Base-by-base conservation (phyloP, 2,797 vertebrate species). In the Siniperca undulata region DNA sequence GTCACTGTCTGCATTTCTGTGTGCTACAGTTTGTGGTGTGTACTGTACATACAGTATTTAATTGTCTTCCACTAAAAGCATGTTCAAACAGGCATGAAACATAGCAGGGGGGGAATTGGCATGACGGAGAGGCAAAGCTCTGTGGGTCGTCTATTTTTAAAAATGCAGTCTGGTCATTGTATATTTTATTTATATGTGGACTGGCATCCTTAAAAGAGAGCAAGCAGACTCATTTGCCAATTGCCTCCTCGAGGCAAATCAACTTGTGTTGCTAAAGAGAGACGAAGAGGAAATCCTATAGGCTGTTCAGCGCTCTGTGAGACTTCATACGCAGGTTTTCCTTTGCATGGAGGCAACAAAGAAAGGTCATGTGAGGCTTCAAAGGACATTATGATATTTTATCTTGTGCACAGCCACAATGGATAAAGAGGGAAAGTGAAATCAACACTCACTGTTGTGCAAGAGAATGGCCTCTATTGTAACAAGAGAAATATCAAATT, bases 151-250 rank as follows among this genome's bases (percentile, higher is more conserved):
- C 88, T 93, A 89, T 89, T 93, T 92, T 88, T 83, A 85, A 81
- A 89, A 87, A 85, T 20, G 65, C 83, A 83, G 81, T 73, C 59
- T 82, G 90, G 90, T 90, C 85, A 89, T 80, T 82, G 76, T 85
- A 87, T 94, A 84, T 92, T 93, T 94, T 90, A 91, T 94, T 93
- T 46, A 93, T 93, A 71, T 30, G 20, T 0, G n/a, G 44, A 85
- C 82, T 87, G 74, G 70, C 70, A 78, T 86, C 44, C 22, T 70
- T 74, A 82, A 80, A 90, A 70, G 76, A 78, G 53, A 83, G 73
- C 72, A 59, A 65, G 77, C 44, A 38, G 58, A 66, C 69, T 55
- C n/a, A 38, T 62, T 80, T 0, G 46, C 38, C 74, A 84, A 78
- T 81, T 74, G 68, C 56, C 62, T 79, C 70, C 72, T 85, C 0